Evolutionary conservation across 2,888 invertebrate genomes (phyloP), one percentile per base, ranked within the genome.

Genomic region (Caenorhabditis imperialis): DNA sequence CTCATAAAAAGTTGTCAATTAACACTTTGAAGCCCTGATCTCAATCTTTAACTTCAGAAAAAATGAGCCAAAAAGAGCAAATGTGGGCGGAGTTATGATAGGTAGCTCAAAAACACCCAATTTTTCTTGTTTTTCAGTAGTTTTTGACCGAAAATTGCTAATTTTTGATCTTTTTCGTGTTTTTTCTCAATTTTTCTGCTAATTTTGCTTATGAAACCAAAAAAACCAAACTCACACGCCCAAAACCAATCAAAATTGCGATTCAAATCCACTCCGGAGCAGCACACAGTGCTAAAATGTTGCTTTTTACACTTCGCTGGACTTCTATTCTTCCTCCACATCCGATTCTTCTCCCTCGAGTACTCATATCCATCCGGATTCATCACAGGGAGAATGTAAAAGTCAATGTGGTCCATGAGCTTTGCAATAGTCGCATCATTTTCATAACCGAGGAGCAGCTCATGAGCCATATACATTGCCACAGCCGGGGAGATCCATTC

Each of bases 271-370:
- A 87, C 87, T 38, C 87, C 87, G 2, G 82, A 62, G 42, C 87
- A 87, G 70, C 87, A 87, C 16, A 84, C 75, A 2, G 83, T 82
- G 55, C 79, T 83, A 58, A 85, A 81, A 10, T 81, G 78, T 30
- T 75, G 81, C n/a, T 83, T 75, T 20, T 79, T 73, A 65, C 88
- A 88, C 18, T 65, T 61, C 2, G 84, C 80, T 1, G 87, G 87
- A 8, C 85, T 75, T 10, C 88, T 73, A 50, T 88, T 88, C 74
- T 88, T 88, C 3, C 88, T 75, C 88, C 88, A 88, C 85, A 88
- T 85, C 53, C 88, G 81, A 47, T 87, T 86, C 83, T 78, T 80
- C 12, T 73, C 72, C 30, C 84, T 75, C 7, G 84, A 81, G 57
- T 85, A 85, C 65, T 85, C 85, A 69, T 86, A 86, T 18, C 85